Percentiles rank a stretch among this genome's conserved stretches.
Conservation (phyloP, 1,140 invertebrate genomes). For the Lerema accius region DNA sequence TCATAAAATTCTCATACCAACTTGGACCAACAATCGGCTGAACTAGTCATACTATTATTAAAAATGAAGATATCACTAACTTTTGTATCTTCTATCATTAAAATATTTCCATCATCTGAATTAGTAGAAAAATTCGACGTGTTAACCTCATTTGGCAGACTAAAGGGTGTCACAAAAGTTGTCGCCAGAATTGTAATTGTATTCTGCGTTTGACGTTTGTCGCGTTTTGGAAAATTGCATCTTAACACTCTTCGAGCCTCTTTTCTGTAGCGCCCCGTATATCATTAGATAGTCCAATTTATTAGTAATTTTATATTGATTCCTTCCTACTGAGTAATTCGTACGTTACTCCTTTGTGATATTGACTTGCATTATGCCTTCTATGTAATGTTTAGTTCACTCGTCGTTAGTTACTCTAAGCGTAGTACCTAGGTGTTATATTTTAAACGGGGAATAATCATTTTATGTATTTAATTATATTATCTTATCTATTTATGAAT, state of each 20-base stretch:
- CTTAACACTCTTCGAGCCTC: not conserved
- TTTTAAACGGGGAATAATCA: not conserved
- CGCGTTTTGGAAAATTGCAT: too few species aligned
- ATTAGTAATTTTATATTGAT: constrained; percentile 21
- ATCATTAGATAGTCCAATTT: constrained; percentile 24
- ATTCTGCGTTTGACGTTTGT: too few species aligned
- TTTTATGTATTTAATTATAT: too few species aligned
- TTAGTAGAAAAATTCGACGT: not conserved
- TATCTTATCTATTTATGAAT: too few species aligned
- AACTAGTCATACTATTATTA: constrained; percentile 1
- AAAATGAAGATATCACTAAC: constrained; percentile 1
- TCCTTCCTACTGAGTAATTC: constrained; percentile 15
- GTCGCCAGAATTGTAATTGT: too few species aligned
- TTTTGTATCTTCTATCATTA: not conserved
- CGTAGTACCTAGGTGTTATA: constrained; percentile 12
- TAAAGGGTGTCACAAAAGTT: too few species aligned
- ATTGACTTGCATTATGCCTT: constrained; percentile 29
- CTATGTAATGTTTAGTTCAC: constrained; percentile 13
- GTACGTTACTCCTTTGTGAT: constrained; percentile 23
- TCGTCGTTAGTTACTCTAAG: constrained; percentile 24
- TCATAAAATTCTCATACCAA: not conserved
- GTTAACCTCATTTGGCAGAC: too few species aligned
- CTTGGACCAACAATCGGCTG: constrained; percentile 5
- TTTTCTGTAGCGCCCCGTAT: not conserved
- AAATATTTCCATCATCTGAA: not conserved